These are phyloP conservation scores for Torymus auratus DNA, from an alignment of 2,888 invertebrate species.

Conservation along the genomic window DNA sequence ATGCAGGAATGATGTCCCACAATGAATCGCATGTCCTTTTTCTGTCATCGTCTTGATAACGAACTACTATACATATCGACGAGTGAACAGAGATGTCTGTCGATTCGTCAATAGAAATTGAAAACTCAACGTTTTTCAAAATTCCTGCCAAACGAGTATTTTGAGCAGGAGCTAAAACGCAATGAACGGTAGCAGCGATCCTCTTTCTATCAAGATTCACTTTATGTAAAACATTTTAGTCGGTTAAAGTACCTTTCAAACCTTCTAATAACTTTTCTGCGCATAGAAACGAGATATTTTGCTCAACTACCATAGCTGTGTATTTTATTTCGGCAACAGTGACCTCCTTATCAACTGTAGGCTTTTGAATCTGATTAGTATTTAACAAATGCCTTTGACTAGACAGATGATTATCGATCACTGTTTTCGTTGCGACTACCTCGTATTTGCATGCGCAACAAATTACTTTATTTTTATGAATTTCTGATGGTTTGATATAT, in stretches of 20 bases:
- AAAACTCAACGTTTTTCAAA: background rate
- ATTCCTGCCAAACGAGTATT: background rate
- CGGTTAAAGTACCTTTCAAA: background rate
- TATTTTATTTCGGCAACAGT: background rate
- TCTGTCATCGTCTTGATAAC: background rate
- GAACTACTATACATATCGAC: constrained; percentile 1
- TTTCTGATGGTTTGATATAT: too few species aligned
- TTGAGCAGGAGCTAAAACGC: background rate
- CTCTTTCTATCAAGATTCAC: background rate
- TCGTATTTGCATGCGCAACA: too few species aligned
- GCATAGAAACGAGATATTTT: background rate
- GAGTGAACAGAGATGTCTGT: background rate
- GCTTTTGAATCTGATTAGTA: too few species aligned
- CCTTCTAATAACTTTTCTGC: background rate
- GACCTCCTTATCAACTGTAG: too few species aligned
- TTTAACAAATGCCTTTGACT: too few species aligned
- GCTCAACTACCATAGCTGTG: background rate
- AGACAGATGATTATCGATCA: too few species aligned
- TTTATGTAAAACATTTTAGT: background rate
- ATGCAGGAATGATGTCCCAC: background rate
- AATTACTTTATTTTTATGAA: too few species aligned
- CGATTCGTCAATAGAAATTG: constrained; percentile 14
- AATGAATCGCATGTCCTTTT: constrained; percentile 5
- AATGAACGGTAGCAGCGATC: background rate
- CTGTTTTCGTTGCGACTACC: too few species aligned